phyloP scores from a whole-genome alignment of 2,888 invertebrate genomes.

The Ernsta delagoae region DNA sequence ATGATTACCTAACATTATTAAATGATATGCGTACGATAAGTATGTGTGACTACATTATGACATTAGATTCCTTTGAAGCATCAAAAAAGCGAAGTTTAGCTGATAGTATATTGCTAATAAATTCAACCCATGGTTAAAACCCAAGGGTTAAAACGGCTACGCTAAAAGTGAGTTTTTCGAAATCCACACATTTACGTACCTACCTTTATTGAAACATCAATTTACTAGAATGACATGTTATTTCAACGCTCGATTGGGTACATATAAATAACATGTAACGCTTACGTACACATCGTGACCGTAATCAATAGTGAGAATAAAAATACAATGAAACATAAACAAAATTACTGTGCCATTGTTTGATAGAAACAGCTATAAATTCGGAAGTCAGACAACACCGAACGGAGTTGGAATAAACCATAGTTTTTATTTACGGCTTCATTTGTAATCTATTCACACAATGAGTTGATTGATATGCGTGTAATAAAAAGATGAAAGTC shows the following conservation, averaged over 20 bases:
- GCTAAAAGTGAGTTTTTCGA: too few species aligned
- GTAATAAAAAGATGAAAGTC: conserved; percentile 11
- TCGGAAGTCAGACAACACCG: conserved; percentile 30
- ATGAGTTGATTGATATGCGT: conserved; percentile 21
- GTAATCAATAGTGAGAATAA: conserved; percentile 31
- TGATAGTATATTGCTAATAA: too few species aligned
- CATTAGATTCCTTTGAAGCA: too few species aligned
- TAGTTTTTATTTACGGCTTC: conserved; percentile 29
- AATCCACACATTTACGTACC: too few species aligned
- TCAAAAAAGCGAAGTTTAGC: too few species aligned
- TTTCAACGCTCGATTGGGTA: not conserved
- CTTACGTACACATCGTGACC: not conserved
- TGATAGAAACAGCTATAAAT: conserved; percentile 32
- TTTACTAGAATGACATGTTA: not conserved
- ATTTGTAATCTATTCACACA: conserved; percentile 15
- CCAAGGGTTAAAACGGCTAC: too few species aligned
- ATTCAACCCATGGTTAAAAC: too few species aligned
- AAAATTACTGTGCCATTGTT: conserved; percentile 32
- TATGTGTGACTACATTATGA: too few species aligned
- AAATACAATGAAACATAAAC: conserved; percentile 37
- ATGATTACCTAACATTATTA: too few species aligned
- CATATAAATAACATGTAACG: conserved; percentile 3
- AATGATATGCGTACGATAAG: too few species aligned
- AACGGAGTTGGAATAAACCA: conserved; percentile 7
- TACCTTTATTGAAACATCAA: too few species aligned